Evolutionary conservation across 2,888 invertebrate genomes (phyloP).

Genomic region (Tetrapedia diversipes): DNA sequence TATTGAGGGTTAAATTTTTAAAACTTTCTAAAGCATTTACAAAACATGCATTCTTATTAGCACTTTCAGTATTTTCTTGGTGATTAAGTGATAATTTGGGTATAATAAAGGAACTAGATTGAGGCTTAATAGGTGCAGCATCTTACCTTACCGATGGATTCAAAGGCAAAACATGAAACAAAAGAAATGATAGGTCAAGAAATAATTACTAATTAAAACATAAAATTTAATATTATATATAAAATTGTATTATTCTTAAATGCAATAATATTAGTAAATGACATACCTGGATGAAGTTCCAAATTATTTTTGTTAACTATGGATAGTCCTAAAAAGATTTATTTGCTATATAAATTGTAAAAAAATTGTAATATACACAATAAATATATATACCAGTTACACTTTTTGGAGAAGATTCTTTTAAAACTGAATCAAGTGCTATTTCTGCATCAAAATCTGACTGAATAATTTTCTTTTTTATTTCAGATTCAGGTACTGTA

Average conservation of each 20-base stretch:
- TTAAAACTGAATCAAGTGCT: constrained; percentile 89
- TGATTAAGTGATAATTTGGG: constrained; percentile 66
- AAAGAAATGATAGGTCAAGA: constrained; percentile 66
- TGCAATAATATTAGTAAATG: constrained; percentile 33
- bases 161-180: constrained; percentile 74
- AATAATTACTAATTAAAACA: constrained; percentile 26
- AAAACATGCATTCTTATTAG: constrained; percentile 2
- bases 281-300: constrained; percentile 72
- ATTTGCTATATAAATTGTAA: constrained; percentile 8
- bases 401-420: constrained; percentile 80
- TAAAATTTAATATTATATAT: constrained; percentile 5
- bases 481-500: constrained; percentile 87
- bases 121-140: constrained; percentile 69
- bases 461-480: constrained; percentile 89
- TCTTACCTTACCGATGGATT: constrained; percentile 81
- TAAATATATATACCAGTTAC: constrained; percentile 29
- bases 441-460: constrained; percentile 89
- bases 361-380: background rate
- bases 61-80: constrained; percentile 23
- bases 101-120: constrained; percentile 57
- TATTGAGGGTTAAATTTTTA: constrained; percentile 33
- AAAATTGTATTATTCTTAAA: constrained; percentile 16
- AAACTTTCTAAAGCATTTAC: constrained; percentile 31
- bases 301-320: constrained; percentile 54
- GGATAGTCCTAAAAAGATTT: constrained; percentile 55